A percentile compares a stretch with the other conserved stretches of the same genome.
Conservation (phyloP, 2,888 invertebrate species). For the Drosophila kanekoi region DNA sequence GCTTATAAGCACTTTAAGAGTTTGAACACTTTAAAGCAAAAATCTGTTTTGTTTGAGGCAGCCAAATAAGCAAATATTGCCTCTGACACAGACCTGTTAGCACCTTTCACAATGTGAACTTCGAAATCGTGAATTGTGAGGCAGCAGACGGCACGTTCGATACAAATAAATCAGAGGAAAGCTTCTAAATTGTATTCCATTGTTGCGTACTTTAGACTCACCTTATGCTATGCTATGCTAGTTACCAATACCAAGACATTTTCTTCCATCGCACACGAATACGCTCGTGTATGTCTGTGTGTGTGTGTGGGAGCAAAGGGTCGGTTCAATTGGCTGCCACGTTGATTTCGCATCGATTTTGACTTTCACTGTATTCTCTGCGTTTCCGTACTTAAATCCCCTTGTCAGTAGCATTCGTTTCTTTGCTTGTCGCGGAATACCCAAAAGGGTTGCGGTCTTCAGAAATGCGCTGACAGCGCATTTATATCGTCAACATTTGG, state of each 20-base stretch:
- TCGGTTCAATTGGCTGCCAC: constrained; percentile 62
- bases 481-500: constrained; percentile 29
- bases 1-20: neutral
- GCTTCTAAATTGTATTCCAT: constrained; percentile 72
- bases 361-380: constrained; percentile 31
- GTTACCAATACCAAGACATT: constrained; percentile 9
- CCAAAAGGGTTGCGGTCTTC: constrained; percentile 24
- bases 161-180: constrained; percentile 72
- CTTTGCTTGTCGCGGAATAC: neutral
- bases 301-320: neutral
- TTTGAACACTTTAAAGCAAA: neutral
- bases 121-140: constrained; percentile 27
- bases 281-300: constrained; percentile 14
- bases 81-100: constrained; percentile 7
- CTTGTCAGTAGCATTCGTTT: constrained; percentile 33
- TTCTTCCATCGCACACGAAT: constrained; percentile 12
- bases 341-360: constrained; percentile 64
- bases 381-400: constrained; percentile 34
- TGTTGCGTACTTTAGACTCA: constrained; percentile 51
- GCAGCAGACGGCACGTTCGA: constrained; percentile 52
- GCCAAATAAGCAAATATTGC: constrained; percentile 21
- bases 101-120: constrained; percentile 2
- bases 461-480: constrained; percentile 50
- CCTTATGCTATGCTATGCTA: constrained; percentile 48
- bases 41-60: neutral